Conservation (phyloP, 2,113 vertebrate genomes). For the Turnix velox region DNA sequence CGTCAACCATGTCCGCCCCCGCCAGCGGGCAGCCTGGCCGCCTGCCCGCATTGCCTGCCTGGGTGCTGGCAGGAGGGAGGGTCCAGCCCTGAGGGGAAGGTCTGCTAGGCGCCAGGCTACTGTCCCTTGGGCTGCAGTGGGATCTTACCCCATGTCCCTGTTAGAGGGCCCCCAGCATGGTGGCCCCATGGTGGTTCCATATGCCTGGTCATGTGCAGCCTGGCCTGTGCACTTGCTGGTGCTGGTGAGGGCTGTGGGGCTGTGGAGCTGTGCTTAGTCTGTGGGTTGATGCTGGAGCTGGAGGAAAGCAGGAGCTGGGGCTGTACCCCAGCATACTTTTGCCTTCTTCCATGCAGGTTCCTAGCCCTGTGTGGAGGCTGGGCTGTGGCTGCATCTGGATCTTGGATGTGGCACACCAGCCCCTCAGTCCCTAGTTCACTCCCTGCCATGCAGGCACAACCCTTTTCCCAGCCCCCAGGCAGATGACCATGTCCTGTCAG, state of each 20-base stretch:
- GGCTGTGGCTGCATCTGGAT: accelerated
- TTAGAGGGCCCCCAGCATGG: too few relatives aligned
- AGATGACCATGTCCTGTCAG: accelerated
- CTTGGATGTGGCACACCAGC: accelerated
- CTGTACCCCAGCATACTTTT: accelerated
- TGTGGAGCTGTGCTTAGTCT: background rate
- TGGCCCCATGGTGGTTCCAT: accelerated
- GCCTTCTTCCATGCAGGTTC: accelerated
- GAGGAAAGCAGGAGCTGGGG: accelerated
- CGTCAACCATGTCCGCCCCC: background rate
- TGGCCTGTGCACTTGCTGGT: accelerated
- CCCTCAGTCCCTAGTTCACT: accelerated
- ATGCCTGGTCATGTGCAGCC: accelerated
- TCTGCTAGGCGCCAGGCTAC: accelerated
- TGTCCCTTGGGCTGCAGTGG: background rate
- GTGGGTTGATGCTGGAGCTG: accelerated
- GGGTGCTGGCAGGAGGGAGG: background rate
- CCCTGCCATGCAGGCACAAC: background rate
- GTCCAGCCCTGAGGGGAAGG: background rate
- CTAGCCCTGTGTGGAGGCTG: too few relatives aligned
- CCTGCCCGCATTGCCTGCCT: background rate
- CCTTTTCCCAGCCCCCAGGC: background rate
- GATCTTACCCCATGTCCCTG: background rate
- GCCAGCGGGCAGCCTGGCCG: background rate
- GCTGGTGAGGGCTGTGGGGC: accelerated